Evolutionary conservation across 1,140 invertebrate species (phyloP), one percentile per base, ranked within the genome.

Genomic region (Littorina saxatilis): DNA sequence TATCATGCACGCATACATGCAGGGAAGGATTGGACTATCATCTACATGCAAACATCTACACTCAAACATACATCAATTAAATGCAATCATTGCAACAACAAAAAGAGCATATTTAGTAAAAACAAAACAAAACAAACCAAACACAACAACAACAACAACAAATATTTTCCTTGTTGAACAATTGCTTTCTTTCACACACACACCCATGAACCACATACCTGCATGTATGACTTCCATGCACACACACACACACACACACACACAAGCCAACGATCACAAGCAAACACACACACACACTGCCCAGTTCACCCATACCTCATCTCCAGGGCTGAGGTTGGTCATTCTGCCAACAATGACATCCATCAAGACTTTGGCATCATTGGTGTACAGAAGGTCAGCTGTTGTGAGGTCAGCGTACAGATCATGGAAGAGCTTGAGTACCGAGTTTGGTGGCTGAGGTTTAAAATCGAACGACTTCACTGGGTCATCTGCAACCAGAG

Each of bases 261-360:
- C 27, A 32, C n/a, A 32, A 23, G 35, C 27, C 3, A 3, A 35
- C 29, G 29, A 23, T 3, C 55, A 13, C 61, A 66, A 13, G 5
- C 29, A 39, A 32, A 68, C 66, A 39, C 32, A 68, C 35, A 39
- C 35, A 68, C 66, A 68, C 66, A 68, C 66, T 23, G n/a, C n/a
- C n/a, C n/a, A n/a, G n/a, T n/a, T n/a, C n/a, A n/a, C 43, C 82
- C 87, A 93, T 94, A 97, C 96, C 94, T 94, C 93, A 93, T 97
- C 96, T 58, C 96, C 96, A n/a, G 96, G 95, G 68, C 96, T 95
- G 81, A 98, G 94, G 91, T 99, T 97, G 11, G 96, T 95, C 7
- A 99, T 93, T 90, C 98, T 96, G 40, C 97, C 93, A 32, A 98
- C 95, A 68, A 98, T 95, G 88, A 99, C 98, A 90, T 98, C 97